Conservation (phyloP, 1,140 invertebrate species). For the Bemisia tabaci region DNA sequence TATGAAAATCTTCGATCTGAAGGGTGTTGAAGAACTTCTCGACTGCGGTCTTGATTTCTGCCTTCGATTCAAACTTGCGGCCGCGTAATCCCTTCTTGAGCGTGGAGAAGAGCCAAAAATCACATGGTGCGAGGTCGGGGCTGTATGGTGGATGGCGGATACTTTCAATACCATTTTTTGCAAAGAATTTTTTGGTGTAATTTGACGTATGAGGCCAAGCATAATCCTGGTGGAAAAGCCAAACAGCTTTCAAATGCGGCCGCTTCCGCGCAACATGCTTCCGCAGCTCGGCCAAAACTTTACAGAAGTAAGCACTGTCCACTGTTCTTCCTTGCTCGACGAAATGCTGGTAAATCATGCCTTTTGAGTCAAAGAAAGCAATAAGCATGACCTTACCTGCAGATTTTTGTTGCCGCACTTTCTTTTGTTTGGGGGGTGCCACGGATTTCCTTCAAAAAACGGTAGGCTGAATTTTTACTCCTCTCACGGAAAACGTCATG, state of each 20-base stretch:
- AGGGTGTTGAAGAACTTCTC: not conserved
- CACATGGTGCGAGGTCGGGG: constrained; percentile 13
- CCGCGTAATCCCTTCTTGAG: constrained; percentile 18
- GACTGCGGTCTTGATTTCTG: constrained; percentile 8
- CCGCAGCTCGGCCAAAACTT: not conserved
- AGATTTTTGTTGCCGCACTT: constrained; percentile 21
- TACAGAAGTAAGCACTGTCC: constrained; percentile 3
- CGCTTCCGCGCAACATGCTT: not conserved
- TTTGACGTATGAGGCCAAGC: constrained; percentile 8
- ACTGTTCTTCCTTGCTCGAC: constrained; percentile 20
- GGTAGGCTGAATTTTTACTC: no score
- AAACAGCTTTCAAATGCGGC: not conserved
- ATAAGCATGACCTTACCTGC: constrained; percentile 23
- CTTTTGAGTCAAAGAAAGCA: constrained; percentile 20
- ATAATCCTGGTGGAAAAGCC: constrained; percentile 7
- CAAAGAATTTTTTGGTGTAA: not conserved
- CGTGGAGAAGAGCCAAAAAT: constrained; percentile 21
- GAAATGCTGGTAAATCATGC: constrained; percentile 20
- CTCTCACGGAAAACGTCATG: no score
- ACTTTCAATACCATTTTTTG: constrained; percentile 3
- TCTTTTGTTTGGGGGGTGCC: constrained; percentile 17
- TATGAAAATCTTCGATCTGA: no score
- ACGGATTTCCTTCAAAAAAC: no score
- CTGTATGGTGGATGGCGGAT: constrained; percentile 12
- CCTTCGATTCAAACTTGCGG: constrained; percentile 10